These are phyloP conservation scores for Calliopum simillimum DNA, from an alignment of 2,888 invertebrate genomes.

Conservation along the genomic window DNA sequence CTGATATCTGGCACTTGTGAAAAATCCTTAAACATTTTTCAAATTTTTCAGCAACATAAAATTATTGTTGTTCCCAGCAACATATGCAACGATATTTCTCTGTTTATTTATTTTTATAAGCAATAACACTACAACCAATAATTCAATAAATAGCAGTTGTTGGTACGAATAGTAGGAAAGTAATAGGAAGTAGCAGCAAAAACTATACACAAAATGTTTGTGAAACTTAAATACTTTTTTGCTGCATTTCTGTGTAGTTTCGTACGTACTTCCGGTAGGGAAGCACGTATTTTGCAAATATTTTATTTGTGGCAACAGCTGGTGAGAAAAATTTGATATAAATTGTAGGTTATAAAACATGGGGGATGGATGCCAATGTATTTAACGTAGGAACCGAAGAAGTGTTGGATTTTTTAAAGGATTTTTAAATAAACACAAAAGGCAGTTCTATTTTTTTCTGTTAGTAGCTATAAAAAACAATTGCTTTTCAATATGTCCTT, in stretches of 20 bases:
- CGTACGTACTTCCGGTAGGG: too few relatives aligned
- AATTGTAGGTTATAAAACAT: background rate
- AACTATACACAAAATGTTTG: background rate
- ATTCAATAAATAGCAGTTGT: slow-evolving; percentile 15
- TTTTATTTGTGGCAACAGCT: slow-evolving; percentile 9
- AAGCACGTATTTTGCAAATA: slow-evolving; percentile 6
- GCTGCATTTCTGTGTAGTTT: background rate
- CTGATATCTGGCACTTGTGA: too few relatives aligned
- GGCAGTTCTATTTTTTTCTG: background rate
- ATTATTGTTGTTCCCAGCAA: too few relatives aligned
- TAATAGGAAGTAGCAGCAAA: background rate
- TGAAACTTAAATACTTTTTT: slow-evolving; percentile 10
- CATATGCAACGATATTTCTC: background rate
- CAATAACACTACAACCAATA: slow-evolving; percentile 11
- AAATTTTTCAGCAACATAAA: too few relatives aligned
- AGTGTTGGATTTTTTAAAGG: background rate
- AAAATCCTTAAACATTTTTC: too few relatives aligned
- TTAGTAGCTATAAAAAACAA: background rate
- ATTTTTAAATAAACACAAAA: background rate
- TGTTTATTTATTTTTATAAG: background rate
- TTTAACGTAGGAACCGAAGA: background rate
- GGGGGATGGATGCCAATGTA: background rate
- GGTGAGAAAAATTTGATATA: background rate
- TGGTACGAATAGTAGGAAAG: background rate
- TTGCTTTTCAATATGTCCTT: slow-evolving; percentile 11